Conservation (phyloP, 1,140 invertebrate species). For the Maniola jurtina region DNA sequence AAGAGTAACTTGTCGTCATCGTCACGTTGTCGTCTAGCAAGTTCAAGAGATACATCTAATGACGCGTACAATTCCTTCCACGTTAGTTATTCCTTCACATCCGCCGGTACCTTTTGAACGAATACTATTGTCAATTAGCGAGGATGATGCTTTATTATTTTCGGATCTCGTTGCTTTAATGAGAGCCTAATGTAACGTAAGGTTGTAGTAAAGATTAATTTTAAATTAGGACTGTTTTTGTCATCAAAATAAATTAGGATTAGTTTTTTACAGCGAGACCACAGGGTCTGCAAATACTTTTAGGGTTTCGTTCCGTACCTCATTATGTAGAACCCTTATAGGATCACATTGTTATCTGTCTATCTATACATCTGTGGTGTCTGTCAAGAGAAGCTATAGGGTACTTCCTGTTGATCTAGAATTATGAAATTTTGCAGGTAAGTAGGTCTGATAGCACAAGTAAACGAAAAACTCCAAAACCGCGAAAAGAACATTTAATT, state of each 20-base stretch:
- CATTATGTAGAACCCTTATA: no score
- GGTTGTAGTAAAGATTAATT: background rate
- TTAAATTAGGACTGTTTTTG: slow-evolving; percentile 5
- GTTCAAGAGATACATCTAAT: slow-evolving; percentile 1
- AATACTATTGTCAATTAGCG: slow-evolving; percentile 20
- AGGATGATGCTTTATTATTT: slow-evolving; percentile 23
- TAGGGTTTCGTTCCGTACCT: background rate
- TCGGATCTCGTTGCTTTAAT: slow-evolving; percentile 18
- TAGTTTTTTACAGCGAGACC: background rate
- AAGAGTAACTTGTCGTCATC: background rate
- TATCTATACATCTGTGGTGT: no score
- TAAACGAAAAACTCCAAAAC: no score
- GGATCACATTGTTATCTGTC: no score
- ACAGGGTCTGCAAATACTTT: no score
- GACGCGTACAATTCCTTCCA: slow-evolving; percentile 8
- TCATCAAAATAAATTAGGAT: slow-evolving; percentile 5
- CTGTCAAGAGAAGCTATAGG: no score
- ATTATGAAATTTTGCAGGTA: no score
- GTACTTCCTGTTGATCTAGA: no score
- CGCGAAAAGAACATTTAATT: no score
- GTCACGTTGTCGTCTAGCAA: background rate
- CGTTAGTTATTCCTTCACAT: slow-evolving; percentile 10
- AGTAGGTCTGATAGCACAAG: no score
- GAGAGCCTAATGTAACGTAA: slow-evolving; percentile 6
- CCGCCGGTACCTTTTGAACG: slow-evolving; percentile 18